Evolutionary conservation across 2,888 invertebrate species (phyloP), one percentile per base, ranked within the genome.

Genomic region (Candidula unifasciata): DNA sequence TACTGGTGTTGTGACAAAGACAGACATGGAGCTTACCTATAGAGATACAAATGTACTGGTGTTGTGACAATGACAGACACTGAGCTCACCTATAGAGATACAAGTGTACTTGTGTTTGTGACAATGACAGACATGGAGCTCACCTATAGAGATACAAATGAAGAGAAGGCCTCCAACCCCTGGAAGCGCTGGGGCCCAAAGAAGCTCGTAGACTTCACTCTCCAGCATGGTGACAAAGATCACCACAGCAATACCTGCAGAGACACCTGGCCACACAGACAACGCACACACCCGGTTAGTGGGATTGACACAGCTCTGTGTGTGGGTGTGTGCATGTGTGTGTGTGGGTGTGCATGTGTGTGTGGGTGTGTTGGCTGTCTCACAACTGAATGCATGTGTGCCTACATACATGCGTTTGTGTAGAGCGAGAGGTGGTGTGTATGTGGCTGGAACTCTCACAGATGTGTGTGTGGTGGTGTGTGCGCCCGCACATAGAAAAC

Each of bases 141-240:
- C n/a, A 83, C 83, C 88, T 30, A 83, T 83, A 18, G 87, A 86
- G 27, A 88, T 86, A 60, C 82, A 83, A 52, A 87, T 73, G 82
- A 86, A 87, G 64, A 88, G 86, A 24, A 83, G 79, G 0, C 86
- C 88, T 13, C 88, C 88, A 0, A 84, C 86, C 18, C 88, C 87
- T 27, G 85, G 86, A 21, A 88, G 82, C 57, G 87, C 87, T 0
- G 88, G 88, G 0, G 86, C 88, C 88, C 88, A 88, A 35, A 84
- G 81, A 74, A 88, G 80, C 68, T 84, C 81, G 52, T 82, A 87
- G 10, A n/a, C 37, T 0, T 88, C 85, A 44, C 86, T 85, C 69
- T 88, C 87, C 44, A 88, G 69, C 88, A 87, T 88, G 33, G 85
- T 82, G 64, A 84, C 87, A 83, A 88, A 88, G 8, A 88, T 84